These are phyloP conservation scores for Anas bahamensis DNA, from an alignment of 2,797 vertebrate genomes.

Conservation along the genomic window DNA sequence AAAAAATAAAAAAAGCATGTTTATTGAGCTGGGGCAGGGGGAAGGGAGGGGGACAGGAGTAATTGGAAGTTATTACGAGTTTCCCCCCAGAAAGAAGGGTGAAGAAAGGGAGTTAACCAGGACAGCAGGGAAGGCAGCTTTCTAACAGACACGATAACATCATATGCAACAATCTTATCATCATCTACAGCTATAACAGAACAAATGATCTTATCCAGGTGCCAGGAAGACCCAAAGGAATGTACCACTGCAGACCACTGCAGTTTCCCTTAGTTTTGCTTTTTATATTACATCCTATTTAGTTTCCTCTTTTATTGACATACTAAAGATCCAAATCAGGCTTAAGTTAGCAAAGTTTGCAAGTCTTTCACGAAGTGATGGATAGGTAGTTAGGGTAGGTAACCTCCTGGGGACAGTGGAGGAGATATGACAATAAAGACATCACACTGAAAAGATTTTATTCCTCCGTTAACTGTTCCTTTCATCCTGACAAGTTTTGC, in stretches of 20 bases:
- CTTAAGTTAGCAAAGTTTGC: neutral
- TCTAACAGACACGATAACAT: neutral
- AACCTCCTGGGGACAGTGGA: neutral
- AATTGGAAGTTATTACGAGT: neutral
- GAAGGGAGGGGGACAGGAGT: neutral
- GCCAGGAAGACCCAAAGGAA: neutral
- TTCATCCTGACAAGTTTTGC: neutral
- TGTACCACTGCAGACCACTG: neutral
- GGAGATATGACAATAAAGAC: neutral
- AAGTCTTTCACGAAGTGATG: neutral
- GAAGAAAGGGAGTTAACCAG: neutral
- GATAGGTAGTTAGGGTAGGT: neutral
- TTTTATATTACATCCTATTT: neutral
- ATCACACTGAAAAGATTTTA: neutral
- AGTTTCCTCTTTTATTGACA: neutral
- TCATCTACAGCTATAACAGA: neutral
- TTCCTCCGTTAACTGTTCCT: neutral
- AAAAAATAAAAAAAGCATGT: neutral
- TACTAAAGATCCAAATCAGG: neutral
- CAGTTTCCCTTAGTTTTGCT: neutral
- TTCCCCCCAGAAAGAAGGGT: neutral
- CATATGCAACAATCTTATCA: neutral
- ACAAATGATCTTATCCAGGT: neutral
- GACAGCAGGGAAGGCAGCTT: neutral
- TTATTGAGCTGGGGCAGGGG: neutral